Evolutionary conservation across 2,888 invertebrate species (phyloP).

Genomic region (Drepana falcataria): DNA sequence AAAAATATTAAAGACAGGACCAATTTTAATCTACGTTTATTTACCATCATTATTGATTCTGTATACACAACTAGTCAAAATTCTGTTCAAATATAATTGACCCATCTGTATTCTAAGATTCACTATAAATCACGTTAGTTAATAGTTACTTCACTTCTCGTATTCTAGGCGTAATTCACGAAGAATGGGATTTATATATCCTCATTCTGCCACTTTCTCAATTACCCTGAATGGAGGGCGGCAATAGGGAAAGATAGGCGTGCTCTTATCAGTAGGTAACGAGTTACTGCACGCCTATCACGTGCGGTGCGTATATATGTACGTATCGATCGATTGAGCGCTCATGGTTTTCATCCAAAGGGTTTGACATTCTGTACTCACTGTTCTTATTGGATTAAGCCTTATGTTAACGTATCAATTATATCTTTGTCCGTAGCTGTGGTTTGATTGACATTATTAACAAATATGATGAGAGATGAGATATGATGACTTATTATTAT

Average conservation of each 20-base stretch:
- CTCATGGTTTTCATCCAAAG: neutral
- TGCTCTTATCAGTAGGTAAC: neutral
- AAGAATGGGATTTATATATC: neutral
- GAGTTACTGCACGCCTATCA: neutral
- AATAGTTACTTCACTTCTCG: neutral
- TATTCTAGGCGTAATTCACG: slow-evolving; percentile 1
- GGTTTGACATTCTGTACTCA: neutral
- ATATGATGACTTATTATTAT: too few relatives aligned
- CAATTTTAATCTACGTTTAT: too few relatives aligned
- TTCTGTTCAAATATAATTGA: too few relatives aligned
- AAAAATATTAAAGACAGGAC: too few relatives aligned
- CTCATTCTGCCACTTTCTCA: neutral
- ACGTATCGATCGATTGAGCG: neutral
- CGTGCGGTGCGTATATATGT: neutral
- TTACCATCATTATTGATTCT: too few relatives aligned
- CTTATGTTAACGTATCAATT: too few relatives aligned
- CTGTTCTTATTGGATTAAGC: too few relatives aligned
- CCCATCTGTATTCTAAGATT: neutral
- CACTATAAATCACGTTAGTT: neutral
- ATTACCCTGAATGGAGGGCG: neutral
- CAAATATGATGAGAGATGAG: too few relatives aligned
- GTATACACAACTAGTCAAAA: too few relatives aligned
- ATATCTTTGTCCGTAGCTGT: too few relatives aligned
- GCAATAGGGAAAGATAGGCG: neutral
- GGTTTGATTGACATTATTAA: too few relatives aligned